Conservation (phyloP, 2,797 vertebrate species). For the Sorex maritimensis region DNA sequence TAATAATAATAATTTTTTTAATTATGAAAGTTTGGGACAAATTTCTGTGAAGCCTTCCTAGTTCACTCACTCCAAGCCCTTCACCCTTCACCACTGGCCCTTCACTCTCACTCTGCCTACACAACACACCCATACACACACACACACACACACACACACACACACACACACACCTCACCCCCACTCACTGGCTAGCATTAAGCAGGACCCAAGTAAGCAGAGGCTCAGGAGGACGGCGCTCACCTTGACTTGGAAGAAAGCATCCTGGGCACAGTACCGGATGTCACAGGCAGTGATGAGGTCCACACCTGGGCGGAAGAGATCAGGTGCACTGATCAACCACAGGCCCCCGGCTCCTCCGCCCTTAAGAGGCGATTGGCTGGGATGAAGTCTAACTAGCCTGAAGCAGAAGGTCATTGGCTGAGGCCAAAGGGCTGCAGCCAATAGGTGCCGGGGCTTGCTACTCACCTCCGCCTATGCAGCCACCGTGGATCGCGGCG, state of each 20-base stretch:
- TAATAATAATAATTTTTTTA: too few relatives aligned
- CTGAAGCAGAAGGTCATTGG: neutral
- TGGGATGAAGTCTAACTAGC: neutral
- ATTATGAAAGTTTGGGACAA: too few relatives aligned
- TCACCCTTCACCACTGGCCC: neutral
- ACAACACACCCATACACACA: too few relatives aligned
- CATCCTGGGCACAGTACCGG: constrained; percentile 94
- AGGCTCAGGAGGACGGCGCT: neutral
- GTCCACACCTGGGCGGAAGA: constrained; percentile 92
- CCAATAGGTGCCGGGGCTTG: neutral
- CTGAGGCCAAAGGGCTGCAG: fast-evolving
- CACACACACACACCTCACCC: too few relatives aligned
- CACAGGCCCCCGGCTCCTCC: too few relatives aligned
- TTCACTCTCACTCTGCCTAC: neutral
- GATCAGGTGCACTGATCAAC: neutral
- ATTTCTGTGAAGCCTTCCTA: neutral
- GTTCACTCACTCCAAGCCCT: neutral
- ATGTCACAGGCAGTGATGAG: constrained; percentile 96
- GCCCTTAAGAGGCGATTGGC: neutral
- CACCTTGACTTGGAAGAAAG: constrained; percentile 97
- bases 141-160: too few relatives aligned
- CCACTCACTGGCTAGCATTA: neutral
- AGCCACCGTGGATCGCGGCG: constrained; percentile 93
- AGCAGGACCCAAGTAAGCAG: neutral
- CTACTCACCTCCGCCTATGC: constrained; percentile 94